Evolutionary conservation across 2,113 vertebrate species (phyloP).

Genomic region (Strigops habroptila): DNA sequence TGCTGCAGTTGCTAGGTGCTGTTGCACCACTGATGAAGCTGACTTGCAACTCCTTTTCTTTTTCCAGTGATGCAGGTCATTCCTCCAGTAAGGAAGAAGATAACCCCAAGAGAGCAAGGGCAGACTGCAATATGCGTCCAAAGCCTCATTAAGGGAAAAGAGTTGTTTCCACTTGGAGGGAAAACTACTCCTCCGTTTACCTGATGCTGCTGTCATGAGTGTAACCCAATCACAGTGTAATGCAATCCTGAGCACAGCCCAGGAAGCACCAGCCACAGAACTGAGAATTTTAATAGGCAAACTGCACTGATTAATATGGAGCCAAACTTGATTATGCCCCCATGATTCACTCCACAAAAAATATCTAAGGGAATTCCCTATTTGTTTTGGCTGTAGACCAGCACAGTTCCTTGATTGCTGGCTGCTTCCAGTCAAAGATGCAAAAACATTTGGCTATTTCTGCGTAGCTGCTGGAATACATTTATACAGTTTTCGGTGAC

Average conservation of each 20-base stretch:
- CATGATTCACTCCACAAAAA: neutral
- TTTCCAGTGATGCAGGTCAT: neutral
- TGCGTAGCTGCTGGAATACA: neutral
- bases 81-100: neutral
- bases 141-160: neutral
- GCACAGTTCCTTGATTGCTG: neutral
- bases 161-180: neutral
- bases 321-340: neutral
- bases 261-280: neutral
- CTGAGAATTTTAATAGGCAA: neutral
- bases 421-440: neutral
- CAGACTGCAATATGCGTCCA: neutral
- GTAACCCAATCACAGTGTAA: neutral
- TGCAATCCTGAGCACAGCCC: neutral
- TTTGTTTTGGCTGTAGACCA: constrained; percentile 4
- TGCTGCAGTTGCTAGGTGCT: neutral
- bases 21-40: neutral
- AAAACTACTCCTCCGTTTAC: neutral
- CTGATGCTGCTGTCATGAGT: neutral
- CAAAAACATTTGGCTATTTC: neutral
- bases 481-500: neutral
- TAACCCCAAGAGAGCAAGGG: neutral
- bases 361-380: constrained; percentile 5
- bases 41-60: neutral
- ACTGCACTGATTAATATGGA: neutral